Evolutionary conservation across 1,140 invertebrate species (phyloP), one percentile per base, ranked within the genome.

Genomic region (Eupeodes corollae): DNA sequence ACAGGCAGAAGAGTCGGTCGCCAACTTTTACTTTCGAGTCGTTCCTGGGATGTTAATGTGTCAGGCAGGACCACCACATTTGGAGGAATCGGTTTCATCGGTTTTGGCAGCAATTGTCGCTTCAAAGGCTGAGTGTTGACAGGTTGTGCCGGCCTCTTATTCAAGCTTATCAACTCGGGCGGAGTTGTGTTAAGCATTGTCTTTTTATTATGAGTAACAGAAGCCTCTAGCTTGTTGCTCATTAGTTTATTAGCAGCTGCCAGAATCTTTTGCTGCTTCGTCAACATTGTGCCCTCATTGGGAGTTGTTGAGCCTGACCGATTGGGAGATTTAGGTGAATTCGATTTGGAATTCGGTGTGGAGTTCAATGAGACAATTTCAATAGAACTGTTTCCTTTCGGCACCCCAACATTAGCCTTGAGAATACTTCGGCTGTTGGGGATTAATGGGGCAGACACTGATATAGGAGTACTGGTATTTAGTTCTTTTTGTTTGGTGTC

Each of bases 1-100:
- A 81, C 78, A 12, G 79, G 78, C 63, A 82, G 80, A 11, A 82
- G 61, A n/a, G 78, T 81, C 3, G 79, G 79, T 46, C 79, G 69
- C 79, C 79, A 81, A 45, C 76, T 78, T 49, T 79, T 80, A 48
- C 67, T 73, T 47, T 66, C 56, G 6, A 55, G 55, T 13, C 65
- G 55, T 50, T 68, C 66, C 39, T 63, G 59, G 6, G 55, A 43
- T 10, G 58, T 60, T 32, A 68, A 32, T 9, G 58, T 59, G 9
- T 68, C 63, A 12, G 66, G 66, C 40, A 68, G 44, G 37, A 57
- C 57, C 34, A 68, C 61, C 10, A 68, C 58, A 51, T 61, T 66
- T 13, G 58, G 58, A 6, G 57, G 53, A 1, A 51, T 21, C 2
- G 33, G 31, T 12, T 12, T 34, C 9, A 6, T 19, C 35, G 6